Evolutionary conservation across 2,797 vertebrate genomes (phyloP).

Genomic region (Delichon dasypus): DNA sequence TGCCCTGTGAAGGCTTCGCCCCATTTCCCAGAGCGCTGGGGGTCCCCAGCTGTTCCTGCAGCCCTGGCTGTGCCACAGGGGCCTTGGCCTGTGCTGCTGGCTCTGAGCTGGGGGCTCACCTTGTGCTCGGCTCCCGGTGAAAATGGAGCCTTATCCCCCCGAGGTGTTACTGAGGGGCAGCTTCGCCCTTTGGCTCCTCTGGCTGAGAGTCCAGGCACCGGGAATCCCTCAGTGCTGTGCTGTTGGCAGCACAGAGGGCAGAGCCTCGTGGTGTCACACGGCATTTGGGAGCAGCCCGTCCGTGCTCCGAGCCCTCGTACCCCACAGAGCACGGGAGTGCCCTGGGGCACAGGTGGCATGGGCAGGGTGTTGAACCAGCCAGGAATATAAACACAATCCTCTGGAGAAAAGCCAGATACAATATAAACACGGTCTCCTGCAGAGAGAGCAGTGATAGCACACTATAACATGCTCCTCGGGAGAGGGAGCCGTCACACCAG

Average conservation of each 20-base stretch:
- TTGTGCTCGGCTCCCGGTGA: background rate
- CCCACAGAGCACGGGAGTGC: rapidly evolving
- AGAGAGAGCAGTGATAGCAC: no score
- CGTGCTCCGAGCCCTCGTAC: rapidly evolving
- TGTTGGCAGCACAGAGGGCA: background rate
- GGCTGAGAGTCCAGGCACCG: background rate
- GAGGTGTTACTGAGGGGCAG: background rate
- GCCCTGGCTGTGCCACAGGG: background rate
- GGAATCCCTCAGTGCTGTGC: background rate
- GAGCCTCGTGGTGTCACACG: rapidly evolving
- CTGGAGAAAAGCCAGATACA: no score
- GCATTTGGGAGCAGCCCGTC: background rate
- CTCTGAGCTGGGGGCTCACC: background rate
- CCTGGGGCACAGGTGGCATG: rapidly evolving
- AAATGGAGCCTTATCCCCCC: background rate
- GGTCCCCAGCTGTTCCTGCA: background rate
- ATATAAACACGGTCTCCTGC: no score
- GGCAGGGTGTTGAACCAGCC: no score
- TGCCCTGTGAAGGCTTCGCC: background rate
- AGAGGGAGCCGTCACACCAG: no score
- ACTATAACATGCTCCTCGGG: no score
- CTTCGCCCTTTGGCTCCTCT: background rate
- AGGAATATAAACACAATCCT: no score
- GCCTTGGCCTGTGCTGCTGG: background rate
- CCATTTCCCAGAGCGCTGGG: rapidly evolving